phyloP scores from a whole-genome alignment of 2,797 vertebrate species.

The Poecilia picta region DNA sequence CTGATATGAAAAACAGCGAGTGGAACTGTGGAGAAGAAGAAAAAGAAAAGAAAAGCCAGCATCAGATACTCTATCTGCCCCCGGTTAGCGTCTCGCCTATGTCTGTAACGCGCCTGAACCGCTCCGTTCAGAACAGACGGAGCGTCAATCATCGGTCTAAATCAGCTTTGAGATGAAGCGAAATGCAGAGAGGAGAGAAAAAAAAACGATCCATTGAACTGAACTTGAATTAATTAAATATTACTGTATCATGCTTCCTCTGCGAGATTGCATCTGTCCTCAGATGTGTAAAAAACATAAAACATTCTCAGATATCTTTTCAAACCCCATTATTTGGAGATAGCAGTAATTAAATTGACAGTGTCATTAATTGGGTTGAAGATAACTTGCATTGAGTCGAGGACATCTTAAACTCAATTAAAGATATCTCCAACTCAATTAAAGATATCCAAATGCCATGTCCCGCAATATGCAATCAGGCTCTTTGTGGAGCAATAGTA shows the following conservation, averaged over 20 bases:
- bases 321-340: constrained; percentile 84
- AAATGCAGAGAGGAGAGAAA: constrained; percentile 34
- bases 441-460: constrained; percentile 85
- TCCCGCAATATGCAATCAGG: constrained; percentile 78
- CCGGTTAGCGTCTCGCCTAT: constrained; percentile 66
- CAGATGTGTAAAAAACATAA: constrained; percentile 81
- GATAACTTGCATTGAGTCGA: constrained; percentile 85
- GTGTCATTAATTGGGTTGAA: constrained; percentile 86
- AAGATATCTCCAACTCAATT: constrained; percentile 86
- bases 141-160: constrained; percentile 72
- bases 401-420: constrained; percentile 87
- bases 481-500: constrained; percentile 75
- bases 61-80: constrained; percentile 75
- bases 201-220: constrained; percentile 63
- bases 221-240: constrained; percentile 84
- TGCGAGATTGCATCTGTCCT: constrained; percentile 80
- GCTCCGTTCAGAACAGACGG: constrained; percentile 63
- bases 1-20: constrained; percentile 69
- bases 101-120: constrained; percentile 75
- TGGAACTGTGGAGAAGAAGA: constrained; percentile 56
- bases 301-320: constrained; percentile 80
- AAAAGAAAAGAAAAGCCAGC: constrained; percentile 41
- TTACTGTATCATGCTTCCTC: constrained; percentile 74
- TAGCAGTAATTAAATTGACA: constrained; percentile 87
- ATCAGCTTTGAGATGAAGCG: constrained; percentile 74